These are phyloP conservation scores for Lineus longissimus DNA, from an alignment of 1,140 invertebrate species.

Conservation along the genomic window DNA sequence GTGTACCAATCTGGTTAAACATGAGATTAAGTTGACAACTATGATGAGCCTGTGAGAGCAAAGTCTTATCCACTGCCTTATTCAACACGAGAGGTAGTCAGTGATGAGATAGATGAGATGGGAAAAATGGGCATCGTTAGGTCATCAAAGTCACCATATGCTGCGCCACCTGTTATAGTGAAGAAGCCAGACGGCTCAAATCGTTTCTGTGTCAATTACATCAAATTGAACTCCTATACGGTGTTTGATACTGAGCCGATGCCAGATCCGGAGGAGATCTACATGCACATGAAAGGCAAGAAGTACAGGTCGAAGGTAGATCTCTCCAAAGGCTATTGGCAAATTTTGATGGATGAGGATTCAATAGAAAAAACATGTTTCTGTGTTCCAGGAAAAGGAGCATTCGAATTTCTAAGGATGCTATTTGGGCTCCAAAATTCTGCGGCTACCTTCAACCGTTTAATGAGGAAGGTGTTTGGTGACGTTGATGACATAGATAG, in stretches of 20 bases:
- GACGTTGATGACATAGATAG: neutral
- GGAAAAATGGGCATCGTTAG: conserved; percentile 41
- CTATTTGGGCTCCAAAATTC: conserved; percentile 26
- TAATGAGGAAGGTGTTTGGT: conserved; percentile 12
- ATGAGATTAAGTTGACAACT: conserved; percentile 5
- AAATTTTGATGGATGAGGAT: conserved; percentile 19
- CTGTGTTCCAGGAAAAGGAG: neutral
- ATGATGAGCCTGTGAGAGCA: conserved; percentile 6
- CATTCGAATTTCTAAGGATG: conserved; percentile 16
- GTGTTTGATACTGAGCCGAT: conserved; percentile 22
- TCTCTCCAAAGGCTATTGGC: conserved; percentile 20
- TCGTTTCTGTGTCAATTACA: conserved; percentile 57
- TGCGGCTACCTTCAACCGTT: conserved; percentile 13
- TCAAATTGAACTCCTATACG: conserved; percentile 25
- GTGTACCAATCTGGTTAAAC: conserved; percentile 11
- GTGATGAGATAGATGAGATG: conserved; percentile 40
- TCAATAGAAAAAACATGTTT: conserved; percentile 22
- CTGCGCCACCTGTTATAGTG: conserved; percentile 55
- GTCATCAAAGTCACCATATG: conserved; percentile 52
- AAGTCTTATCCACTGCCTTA: conserved; percentile 38
- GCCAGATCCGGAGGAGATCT: conserved; percentile 20
- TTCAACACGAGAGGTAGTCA: conserved; percentile 36
- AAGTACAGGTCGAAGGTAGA: conserved; percentile 21
- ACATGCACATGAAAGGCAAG: neutral
- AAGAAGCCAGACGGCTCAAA: conserved; percentile 51